Evolutionary conservation across 2,113 vertebrate species (phyloP).

Genomic region (Anhinga anhinga): DNA sequence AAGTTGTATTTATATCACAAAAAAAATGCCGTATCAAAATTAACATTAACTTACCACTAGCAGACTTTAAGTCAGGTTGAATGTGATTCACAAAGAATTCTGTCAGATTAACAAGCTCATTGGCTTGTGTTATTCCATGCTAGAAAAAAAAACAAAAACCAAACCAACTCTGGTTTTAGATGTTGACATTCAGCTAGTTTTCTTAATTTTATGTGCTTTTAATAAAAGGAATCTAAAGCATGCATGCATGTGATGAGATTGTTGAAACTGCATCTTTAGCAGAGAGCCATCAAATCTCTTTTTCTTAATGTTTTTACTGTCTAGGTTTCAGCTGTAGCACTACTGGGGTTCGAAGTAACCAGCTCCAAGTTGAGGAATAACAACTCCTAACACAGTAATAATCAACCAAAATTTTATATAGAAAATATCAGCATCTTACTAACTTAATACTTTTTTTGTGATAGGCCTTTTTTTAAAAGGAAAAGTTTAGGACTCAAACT

Average conservation of each 20-base stretch:
- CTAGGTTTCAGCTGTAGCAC: not conserved
- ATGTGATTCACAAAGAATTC: conserved; percentile 98
- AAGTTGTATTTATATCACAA: not conserved
- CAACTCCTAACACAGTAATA: not conserved
- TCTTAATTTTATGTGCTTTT: not conserved
- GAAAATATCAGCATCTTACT: not conserved
- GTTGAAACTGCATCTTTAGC: not conserved
- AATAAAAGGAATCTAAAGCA: not conserved
- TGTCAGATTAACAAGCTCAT: conserved; percentile 93
- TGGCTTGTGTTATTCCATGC: conserved; percentile 99
- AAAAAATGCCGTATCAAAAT: not conserved
- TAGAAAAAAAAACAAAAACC: conserved; percentile 63
- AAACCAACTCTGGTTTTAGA: not conserved
- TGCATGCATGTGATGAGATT: not conserved
- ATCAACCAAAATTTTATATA: not conserved
- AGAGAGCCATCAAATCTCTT: not conserved
- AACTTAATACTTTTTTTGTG: not conserved
- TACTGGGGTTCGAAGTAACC: not conserved
- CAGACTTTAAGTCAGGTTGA: conserved; percentile 90
- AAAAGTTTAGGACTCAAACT: not conserved
- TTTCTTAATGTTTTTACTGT: not conserved
- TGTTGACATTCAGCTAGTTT: not conserved
- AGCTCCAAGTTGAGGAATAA: not conserved
- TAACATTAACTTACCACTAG: conserved; percentile 79
- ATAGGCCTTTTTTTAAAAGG: not conserved